Evolutionary conservation across 2,113 vertebrate genomes (phyloP).

Genomic region (Anarhynchus alexandrinus): DNA sequence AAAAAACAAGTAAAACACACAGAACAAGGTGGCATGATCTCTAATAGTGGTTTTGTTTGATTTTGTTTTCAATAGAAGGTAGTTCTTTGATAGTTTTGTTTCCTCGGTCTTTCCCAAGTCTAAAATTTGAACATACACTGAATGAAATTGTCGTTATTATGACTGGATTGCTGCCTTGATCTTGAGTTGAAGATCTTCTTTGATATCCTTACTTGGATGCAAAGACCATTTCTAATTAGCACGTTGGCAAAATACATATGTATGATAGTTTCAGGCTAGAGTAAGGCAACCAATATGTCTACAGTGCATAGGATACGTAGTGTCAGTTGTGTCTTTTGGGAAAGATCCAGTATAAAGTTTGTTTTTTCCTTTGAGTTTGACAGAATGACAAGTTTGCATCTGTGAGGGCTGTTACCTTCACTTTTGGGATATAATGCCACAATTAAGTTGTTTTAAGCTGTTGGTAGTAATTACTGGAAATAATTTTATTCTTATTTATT

Average conservation of each 20-base stretch:
- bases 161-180: background rate
- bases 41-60: background rate
- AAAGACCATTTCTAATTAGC: background rate
- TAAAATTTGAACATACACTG: background rate
- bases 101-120: background rate
- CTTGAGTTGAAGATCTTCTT: background rate
- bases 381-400: background rate
- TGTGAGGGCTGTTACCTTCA: background rate
- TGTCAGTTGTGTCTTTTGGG: background rate
- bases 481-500: background rate
- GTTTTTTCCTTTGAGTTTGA: background rate
- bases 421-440: background rate
- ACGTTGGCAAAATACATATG: rapidly evolving
- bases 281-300: background rate
- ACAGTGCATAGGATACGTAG: background rate
- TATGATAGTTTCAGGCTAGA: background rate
- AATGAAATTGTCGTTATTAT: background rate
- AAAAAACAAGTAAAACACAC: background rate
- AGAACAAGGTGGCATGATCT: background rate
- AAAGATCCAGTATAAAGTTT: background rate
- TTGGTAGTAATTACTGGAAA: background rate
- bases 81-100: background rate
- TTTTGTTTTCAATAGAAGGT: background rate
- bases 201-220: background rate
- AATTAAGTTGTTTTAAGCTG: background rate